Conservation (phyloP, 2,797 vertebrate genomes). For the Margarornis squamiger region DNA sequence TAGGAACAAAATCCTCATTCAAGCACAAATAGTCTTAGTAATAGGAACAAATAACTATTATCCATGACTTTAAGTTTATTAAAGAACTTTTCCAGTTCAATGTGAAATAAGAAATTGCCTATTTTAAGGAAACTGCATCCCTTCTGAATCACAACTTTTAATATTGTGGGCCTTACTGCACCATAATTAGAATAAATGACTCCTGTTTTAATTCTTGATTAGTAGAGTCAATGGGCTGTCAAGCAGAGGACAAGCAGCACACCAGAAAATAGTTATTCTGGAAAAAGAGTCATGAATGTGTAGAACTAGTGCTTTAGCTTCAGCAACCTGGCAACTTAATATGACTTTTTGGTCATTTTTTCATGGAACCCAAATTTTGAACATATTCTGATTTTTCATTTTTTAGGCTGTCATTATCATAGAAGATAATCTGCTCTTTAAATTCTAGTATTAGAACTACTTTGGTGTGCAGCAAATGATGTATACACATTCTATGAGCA, state of each 20-base stretch:
- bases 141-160: not conserved
- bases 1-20: conserved; percentile 21
- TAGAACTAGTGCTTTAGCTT: not conserved
- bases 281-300: not conserved
- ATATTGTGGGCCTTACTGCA: not conserved
- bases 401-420: not conserved
- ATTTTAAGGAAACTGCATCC: not conserved
- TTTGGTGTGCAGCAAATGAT: not conserved
- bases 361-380: not conserved
- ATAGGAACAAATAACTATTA: not conserved
- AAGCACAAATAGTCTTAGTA: not conserved
- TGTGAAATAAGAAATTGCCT: not conserved
- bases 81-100: not conserved
- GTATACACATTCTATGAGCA: not conserved
- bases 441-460: not conserved
- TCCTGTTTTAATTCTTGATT: not conserved
- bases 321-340: not conserved
- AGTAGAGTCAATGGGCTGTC: not conserved
- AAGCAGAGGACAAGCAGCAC: not conserved
- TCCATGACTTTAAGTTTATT: not conserved
- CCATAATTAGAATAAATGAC: not conserved
- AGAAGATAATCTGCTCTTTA: not conserved
- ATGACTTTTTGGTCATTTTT: not conserved
- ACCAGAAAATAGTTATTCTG: not conserved
- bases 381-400: not conserved